A percentile compares a stretch with the other conserved stretches of the same genome.
These are phyloP conservation scores for Pogonocichla stellata DNA, from an alignment of 2,113 vertebrate genomes.

Conservation along the genomic window DNA sequence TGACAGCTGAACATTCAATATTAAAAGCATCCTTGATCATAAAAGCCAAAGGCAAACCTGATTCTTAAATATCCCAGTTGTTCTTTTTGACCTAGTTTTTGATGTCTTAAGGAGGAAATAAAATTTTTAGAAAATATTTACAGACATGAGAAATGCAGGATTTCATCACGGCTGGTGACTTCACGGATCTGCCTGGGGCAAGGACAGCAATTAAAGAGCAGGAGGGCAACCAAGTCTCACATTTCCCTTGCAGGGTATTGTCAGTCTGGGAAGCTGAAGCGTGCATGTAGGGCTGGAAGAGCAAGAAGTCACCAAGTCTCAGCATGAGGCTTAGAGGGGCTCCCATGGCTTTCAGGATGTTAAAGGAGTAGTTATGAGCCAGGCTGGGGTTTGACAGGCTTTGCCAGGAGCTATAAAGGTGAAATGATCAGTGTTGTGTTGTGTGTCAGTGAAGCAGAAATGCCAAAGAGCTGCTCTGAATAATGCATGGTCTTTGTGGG, in stretches of 20 bases:
- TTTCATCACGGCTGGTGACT: neutral
- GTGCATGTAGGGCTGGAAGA: neutral
- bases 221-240: neutral
- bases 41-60: slow-evolving; percentile 39
- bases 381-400: neutral
- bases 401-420: slow-evolving; percentile 6
- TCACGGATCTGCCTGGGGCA: neutral
- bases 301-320: neutral
- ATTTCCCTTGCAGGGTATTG: neutral
- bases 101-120: neutral
- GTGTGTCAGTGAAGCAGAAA: slow-evolving; percentile 3
- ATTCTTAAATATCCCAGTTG: slow-evolving; percentile 21
- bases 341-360: neutral
- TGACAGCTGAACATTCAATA: slow-evolving; percentile 31
- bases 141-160: neutral
- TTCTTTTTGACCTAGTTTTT: slow-evolving; percentile 40
- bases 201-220: neutral
- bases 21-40: slow-evolving; percentile 45
- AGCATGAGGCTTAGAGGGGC: neutral
- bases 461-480: neutral
- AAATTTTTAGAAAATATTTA: slow-evolving; percentile 4
- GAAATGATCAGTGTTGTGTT: neutral
- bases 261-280: neutral
- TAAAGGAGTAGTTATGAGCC: neutral
- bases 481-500: neutral